These are phyloP conservation scores for Drosophila subquinaria DNA, from an alignment of 2,888 invertebrate species.

Conservation along the genomic window DNA sequence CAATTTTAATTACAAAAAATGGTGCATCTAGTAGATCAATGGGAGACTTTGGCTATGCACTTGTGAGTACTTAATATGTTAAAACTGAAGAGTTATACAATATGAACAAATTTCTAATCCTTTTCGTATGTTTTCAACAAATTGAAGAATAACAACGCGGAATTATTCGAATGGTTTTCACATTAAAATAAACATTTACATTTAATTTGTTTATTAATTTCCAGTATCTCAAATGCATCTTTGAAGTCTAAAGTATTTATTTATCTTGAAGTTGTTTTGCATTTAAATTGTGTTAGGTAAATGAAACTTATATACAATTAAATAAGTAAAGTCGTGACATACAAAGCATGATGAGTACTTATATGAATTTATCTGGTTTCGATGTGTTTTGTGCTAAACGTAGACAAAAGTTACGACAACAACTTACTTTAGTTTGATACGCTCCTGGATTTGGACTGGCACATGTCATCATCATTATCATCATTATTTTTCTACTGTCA, in stretches of 20 bases:
- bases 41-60: constrained; percentile 68
- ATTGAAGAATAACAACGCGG: no score
- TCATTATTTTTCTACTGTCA: constrained; percentile 9
- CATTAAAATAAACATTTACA: no score
- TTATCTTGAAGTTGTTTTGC: not conserved
- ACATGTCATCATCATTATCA: constrained; percentile 15
- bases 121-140: no score
- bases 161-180: no score
- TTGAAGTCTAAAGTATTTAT: not conserved
- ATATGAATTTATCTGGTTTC: constrained; percentile 22
- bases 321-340: constrained; percentile 4
- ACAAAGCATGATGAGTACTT: not conserved
- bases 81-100: not conserved
- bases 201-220: not conserved
- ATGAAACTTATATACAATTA: not conserved
- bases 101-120: not conserved
- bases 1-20: constrained; percentile 24
- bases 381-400: constrained; percentile 9
- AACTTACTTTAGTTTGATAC: not conserved
- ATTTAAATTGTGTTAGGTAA: not conserved
- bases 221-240: not conserved
- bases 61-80: constrained; percentile 48
- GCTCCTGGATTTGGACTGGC: not conserved
- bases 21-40: constrained; percentile 68
- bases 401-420: not conserved